Evolutionary conservation across 2,113 vertebrate species (phyloP).

Genomic region (Tragelaphus scriptus): DNA sequence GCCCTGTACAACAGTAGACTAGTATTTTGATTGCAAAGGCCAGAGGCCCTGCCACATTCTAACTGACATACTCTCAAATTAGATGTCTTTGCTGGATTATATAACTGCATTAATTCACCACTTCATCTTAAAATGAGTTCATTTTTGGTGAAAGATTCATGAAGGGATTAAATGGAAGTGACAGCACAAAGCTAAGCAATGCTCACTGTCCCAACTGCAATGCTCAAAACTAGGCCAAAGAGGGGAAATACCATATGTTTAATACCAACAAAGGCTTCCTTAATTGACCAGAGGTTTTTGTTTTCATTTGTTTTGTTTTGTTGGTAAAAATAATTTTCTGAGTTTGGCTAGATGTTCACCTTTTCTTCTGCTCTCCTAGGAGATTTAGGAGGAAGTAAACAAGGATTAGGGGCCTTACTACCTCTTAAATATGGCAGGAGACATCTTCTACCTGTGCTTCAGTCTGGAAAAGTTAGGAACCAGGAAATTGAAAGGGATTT

Average conservation of each 20-base stretch:
- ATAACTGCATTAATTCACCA: slow-evolving; percentile 40
- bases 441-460: not conserved
- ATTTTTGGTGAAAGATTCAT: slow-evolving; percentile 52
- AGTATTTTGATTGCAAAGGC: slow-evolving; percentile 14
- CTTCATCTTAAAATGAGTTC: slow-evolving; percentile 53
- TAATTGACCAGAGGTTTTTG: not conserved
- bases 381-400: not conserved
- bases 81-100: slow-evolving; percentile 46
- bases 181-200: slow-evolving; percentile 35
- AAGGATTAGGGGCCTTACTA: not conserved
- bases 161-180: slow-evolving; percentile 46
- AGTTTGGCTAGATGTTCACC: not conserved
- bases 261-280: not conserved
- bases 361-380: not conserved
- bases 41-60: slow-evolving; percentile 15
- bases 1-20: not conserved
- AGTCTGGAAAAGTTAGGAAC: not conserved
- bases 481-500: not conserved
- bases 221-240: slow-evolving; percentile 24
- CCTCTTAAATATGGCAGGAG: not conserved
- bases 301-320: not conserved
- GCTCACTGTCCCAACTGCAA: not conserved
- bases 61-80: slow-evolving; percentile 52
- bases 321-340: not conserved
- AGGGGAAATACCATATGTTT: not conserved